Evolutionary conservation across 1,140 invertebrate genomes (phyloP), one percentile per base, ranked within the genome.

Genomic region (Popillia japonica): DNA sequence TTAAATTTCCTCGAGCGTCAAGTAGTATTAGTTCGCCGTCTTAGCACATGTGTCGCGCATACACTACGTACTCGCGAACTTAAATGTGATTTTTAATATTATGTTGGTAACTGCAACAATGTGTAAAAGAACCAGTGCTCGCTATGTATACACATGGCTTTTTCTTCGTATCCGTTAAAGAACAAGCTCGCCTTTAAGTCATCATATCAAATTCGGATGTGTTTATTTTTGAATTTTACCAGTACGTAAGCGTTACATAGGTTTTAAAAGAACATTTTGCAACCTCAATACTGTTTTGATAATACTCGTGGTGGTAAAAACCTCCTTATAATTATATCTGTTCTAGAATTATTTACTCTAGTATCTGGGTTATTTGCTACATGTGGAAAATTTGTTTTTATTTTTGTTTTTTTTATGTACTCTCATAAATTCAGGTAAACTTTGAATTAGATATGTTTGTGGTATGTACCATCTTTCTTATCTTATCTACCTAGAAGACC

Each of bases 1-100:
- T 41, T 41, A 40, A 74, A 41, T 74, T 74, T 74, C 34, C 40
- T 41, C 40, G n/a, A 42, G 40, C 42, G n/a, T 73, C 72, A 34
- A 40, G 34, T 44, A 74, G 72, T 44, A 44, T 42, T 74, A 42
- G 40, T 42, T 42, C 9, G 40, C 40, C 72, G 72, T 22, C 40
- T 41, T 74, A 17, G 72, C 40, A 42, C 41, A 27, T 75, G 44
- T 27, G 44, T 75, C 10, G 74, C 74, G 74, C 42, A 75, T 48
- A 55, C 44, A 75, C 20, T 75, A 48, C 44, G 41, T 42, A 76
- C 23, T 76, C 75, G 75, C 75, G 23, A 76, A 61, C 40, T 34
- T 59, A 76, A 34, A 76, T 44, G 44, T 48, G 55, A 11, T 40
- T 14, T 44, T 23, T 59, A 61, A 10, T 76, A 23, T 41, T 40